Conservation (phyloP, 2,113 vertebrate species). For the Toxostoma redivivum region DNA sequence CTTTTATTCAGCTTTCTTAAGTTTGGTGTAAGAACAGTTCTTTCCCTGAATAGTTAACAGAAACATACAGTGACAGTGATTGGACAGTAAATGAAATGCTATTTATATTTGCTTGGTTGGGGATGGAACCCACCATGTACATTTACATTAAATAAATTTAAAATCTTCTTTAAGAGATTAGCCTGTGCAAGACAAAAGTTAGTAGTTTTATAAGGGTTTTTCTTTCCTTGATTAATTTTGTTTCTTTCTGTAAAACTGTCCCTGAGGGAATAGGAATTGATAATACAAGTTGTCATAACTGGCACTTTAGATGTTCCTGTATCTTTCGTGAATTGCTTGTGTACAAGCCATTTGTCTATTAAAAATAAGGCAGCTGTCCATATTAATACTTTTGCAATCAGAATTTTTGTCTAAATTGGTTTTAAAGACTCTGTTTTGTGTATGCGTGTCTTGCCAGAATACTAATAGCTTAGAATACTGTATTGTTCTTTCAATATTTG, state of each 20-base stretch:
- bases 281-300: neutral
- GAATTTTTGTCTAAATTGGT: neutral
- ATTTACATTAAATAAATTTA: neutral
- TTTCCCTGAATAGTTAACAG: neutral
- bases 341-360: neutral
- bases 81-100: neutral
- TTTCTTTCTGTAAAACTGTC: neutral
- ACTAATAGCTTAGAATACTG: neutral
- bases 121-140: neutral
- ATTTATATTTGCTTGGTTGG: neutral
- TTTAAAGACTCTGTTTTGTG: neutral
- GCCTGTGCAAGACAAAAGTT: neutral
- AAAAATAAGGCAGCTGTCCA: neutral
- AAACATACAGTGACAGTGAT: neutral
- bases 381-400: neutral
- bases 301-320: neutral
- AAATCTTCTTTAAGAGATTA: neutral
- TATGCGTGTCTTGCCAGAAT: neutral
- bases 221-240: neutral
- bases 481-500: neutral
- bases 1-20: neutral
- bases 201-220: neutral
- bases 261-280: neutral
- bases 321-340: neutral
- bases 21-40: neutral